Percentiles rank a stretch among this genome's conserved stretches.
phyloP scores from a whole-genome alignment of 2,888 invertebrate genomes.

The Neoaliturus tenellus region DNA sequence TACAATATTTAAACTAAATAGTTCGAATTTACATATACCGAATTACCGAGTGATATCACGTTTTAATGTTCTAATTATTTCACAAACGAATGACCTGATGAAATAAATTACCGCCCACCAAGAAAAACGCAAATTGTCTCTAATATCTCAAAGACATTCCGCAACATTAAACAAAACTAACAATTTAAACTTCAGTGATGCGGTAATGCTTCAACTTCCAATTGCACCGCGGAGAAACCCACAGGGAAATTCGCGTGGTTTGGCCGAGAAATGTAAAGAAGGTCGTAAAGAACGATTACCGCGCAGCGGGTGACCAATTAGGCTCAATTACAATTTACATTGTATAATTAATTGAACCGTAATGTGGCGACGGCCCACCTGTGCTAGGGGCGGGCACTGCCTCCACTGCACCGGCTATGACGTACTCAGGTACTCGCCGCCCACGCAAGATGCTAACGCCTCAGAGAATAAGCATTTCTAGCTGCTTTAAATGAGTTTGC shows the following conservation, averaged over 20 bases:
- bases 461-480: background rate
- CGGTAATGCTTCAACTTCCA: background rate
- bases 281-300: background rate
- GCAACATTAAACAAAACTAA: background rate
- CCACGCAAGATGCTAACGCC: background rate
- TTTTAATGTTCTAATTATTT: too few species aligned
- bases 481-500: background rate
- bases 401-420: too few species aligned
- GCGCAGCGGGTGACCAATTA: background rate
- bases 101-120: too few species aligned
- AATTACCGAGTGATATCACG: too few species aligned
- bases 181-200: background rate
- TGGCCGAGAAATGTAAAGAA: background rate
- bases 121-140: too few species aligned
- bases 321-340: conserved; percentile 38
- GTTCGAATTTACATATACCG: too few species aligned
- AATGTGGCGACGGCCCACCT: background rate
- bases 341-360: conserved; percentile 15
- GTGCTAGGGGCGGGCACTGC: background rate
- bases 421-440: background rate
- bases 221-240: background rate
- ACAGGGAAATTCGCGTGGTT: background rate
- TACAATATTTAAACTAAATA: too few species aligned
- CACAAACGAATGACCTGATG: too few species aligned
- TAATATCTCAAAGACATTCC: background rate